A percentile compares a stretch with the other conserved stretches of the same genome.
These are phyloP conservation scores for Poeciliopsis infans DNA, from an alignment of 2,797 vertebrate genomes.

Conservation along the genomic window DNA sequence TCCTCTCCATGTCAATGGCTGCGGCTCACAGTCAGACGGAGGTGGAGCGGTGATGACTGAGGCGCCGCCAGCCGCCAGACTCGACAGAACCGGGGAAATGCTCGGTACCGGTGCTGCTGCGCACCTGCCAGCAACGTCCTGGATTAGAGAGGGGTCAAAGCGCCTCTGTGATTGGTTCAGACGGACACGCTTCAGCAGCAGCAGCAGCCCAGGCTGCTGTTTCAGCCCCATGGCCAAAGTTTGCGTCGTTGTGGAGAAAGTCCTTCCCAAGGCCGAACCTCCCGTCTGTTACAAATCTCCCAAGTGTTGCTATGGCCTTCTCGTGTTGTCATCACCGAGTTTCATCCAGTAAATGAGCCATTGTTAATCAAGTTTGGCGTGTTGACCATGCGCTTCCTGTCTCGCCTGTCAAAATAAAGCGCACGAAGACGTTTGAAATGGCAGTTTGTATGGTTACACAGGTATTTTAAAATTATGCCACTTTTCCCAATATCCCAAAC, in stretches of 20 bases:
- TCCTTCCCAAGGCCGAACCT: not conserved
- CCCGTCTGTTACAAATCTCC: not conserved
- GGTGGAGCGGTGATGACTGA: not conserved
- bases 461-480: not conserved
- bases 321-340: not conserved
- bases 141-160: not conserved
- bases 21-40: not conserved
- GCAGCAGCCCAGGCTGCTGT: not conserved
- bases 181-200: not conserved
- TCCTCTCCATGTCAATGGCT: slow-evolving; percentile 7
- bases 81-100: not conserved
- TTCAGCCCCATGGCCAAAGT: slow-evolving; percentile 32
- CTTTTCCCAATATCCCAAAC: not conserved
- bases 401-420: slow-evolving; percentile 41
- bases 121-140: not conserved
- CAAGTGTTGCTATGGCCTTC: not conserved
- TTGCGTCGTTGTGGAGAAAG: not conserved
- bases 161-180: slow-evolving; percentile 9
- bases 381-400: slow-evolving; percentile 5
- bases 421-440: not conserved
- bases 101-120: not conserved
- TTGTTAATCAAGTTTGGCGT: not conserved
- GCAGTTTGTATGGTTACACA: not conserved
- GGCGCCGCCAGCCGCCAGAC: not conserved
- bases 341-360: not conserved